Conservation (phyloP, 2,113 vertebrate species). For the Rhegmatorhina hoffmannsi region DNA sequence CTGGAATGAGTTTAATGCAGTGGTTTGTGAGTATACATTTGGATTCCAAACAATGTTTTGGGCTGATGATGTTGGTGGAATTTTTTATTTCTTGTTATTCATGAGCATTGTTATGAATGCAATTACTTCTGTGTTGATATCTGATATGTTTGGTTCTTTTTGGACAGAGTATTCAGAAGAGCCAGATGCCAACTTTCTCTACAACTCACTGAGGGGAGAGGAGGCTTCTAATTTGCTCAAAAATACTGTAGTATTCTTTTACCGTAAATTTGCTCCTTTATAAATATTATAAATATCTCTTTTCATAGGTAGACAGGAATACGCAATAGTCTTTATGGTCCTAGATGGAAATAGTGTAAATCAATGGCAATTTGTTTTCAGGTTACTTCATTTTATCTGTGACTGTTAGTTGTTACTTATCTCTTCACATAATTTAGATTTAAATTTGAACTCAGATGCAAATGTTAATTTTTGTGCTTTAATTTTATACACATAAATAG, state of each 20-base stretch:
- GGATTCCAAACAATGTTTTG: conserved; percentile 18
- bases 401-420: neutral
- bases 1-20: neutral
- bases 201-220: neutral
- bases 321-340: neutral
- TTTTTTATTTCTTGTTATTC: neutral
- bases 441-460: neutral
- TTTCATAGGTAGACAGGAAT: neutral
- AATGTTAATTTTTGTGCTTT: neutral
- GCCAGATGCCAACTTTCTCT: neutral
- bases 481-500: neutral
- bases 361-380: neutral
- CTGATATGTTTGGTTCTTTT: conserved; percentile 15
- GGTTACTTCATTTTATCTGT: neutral
- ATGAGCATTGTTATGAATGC: neutral
- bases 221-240: neutral
- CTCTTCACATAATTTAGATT: neutral
- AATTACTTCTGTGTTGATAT: conserved; percentile 20
- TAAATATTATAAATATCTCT: neutral
- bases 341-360: neutral
- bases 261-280: neutral
- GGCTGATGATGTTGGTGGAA: neutral
- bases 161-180: neutral
- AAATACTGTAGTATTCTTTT: neutral
- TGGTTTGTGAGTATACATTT: neutral